Evolutionary conservation across 2,797 vertebrate genomes (phyloP), one percentile per base, ranked within the genome.

Genomic region (Oreochromis mossambicus): DNA sequence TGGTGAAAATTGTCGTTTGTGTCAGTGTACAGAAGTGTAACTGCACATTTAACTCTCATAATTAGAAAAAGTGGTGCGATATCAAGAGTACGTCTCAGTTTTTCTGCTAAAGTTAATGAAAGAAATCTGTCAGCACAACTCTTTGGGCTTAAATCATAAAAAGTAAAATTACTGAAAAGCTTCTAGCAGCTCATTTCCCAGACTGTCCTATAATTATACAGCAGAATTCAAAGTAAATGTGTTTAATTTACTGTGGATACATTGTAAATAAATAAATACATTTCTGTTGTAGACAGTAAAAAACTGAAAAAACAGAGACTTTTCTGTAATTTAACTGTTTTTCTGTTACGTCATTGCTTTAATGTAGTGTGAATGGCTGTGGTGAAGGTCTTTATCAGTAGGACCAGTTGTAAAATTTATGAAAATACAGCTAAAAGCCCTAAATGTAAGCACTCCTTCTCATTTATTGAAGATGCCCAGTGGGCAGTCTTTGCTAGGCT

Each of bases 291-390:
- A 63, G 34, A 38, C 34, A 21, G 34, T 63, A 63, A 38, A 38
- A 36, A 36, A 2, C 1, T 32, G 8, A 10, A 58, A 29, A 58
- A 32, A n/a, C 4, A 1, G 10, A 63, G 11, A 63, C 19, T 13
- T 63, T 63, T 63, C 7, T 63, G 34, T 19, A 36, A 0, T 63
- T 21, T n/a, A 63, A 63, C 13, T 36, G 32, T 63, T 63, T 63
- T n/a, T 21, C 11, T 8, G 34, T 63, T 38, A 63, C 3, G 38
- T 38, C 34, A 21, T 21, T 63, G 6, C 32, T 13, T 38, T 63
- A 38, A 11, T 63, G 58, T 63, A 63, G 0, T 21, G 32, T 38
- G 6, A 3, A 63, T 0, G 32, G 19, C 58, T 63, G 58, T 63
- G 58, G 34, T n/a, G 19, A 8, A 38, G 5, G 61, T 66, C 34